A percentile compares a stretch with the other conserved stretches of the same genome.
Conservation (phyloP, 2,797 vertebrate species). For the Hafferia zeledoni region DNA sequence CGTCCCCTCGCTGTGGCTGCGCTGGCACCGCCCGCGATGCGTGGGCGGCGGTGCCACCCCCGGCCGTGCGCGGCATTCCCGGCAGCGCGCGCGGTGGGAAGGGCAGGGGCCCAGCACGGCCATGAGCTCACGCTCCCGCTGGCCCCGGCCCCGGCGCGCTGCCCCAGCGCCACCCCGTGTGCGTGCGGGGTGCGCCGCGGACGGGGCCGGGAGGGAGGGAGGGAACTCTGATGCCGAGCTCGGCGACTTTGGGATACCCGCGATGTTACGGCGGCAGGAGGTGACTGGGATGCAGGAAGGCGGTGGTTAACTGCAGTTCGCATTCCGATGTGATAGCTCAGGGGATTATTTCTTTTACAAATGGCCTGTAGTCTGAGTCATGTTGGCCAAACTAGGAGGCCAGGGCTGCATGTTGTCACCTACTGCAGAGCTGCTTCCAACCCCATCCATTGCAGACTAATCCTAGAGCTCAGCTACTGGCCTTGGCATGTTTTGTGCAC, state of each 20-base stretch:
- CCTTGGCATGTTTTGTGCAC: not conserved
- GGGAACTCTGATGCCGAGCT: not conserved
- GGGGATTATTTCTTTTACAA: not conserved
- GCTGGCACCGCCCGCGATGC: not conserved
- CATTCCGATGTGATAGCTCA: slow-evolving; percentile 18
- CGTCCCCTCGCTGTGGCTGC: not conserved
- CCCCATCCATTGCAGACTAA: not conserved
- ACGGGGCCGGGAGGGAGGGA: not conserved
- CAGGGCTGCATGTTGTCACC: not conserved
- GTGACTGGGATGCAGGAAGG: not conserved
- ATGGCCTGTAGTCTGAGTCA: not conserved
- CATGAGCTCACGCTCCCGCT: not conserved
- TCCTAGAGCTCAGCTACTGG: not conserved
- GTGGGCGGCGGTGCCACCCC: not conserved
- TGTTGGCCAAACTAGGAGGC: not conserved
- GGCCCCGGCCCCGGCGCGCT: not conserved
- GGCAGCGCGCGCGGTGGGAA: not conserved
- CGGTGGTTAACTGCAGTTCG: not conserved
- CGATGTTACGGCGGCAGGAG: not conserved
- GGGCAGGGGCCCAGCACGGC: not conserved
- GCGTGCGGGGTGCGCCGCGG: not conserved
- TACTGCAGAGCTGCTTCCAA: not conserved
- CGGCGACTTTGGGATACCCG: fast-evolving
- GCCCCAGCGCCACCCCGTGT: not conserved
- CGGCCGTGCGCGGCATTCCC: not conserved